Evolutionary conservation across 2,797 vertebrate genomes (phyloP).

Genomic region (Malacoraja senta): DNA sequence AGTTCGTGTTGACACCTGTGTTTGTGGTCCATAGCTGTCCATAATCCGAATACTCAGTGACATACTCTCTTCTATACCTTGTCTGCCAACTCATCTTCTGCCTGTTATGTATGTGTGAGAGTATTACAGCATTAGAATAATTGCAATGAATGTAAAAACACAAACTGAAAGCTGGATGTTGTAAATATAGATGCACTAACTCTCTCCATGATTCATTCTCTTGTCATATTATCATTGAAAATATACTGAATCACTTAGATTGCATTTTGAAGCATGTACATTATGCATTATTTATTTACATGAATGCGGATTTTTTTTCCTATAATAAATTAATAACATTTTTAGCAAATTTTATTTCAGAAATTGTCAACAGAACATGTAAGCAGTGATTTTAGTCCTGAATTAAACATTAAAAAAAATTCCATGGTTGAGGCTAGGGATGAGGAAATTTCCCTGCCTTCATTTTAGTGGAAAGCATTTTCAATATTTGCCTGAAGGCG

Average conservation of each 20-base stretch:
- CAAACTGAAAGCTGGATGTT: not conserved
- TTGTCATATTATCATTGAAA: not conserved
- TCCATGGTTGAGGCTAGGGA: not conserved
- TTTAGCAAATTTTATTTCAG: not conserved
- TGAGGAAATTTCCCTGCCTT: not conserved
- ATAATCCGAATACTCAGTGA: not conserved
- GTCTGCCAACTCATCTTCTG: not conserved
- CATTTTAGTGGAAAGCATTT: not conserved
- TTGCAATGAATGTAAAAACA: not conserved
- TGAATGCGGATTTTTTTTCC: conserved; percentile 18
- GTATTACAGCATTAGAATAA: not conserved
- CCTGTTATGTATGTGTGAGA: not conserved
- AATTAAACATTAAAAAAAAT: not conserved
- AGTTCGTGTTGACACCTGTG: not conserved
- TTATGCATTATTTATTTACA: conserved; percentile 20
- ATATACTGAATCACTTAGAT: not conserved
- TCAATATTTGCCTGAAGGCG: not conserved
- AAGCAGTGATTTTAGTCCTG: conserved; percentile 10
- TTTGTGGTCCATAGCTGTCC: not conserved
- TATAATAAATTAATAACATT: conserved; percentile 24
- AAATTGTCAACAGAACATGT: conserved; percentile 1
- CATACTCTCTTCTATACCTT: not conserved
- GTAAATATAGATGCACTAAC: not conserved
- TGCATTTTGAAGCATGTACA: not conserved
- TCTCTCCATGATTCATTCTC: not conserved